These are phyloP conservation scores for Chaetogeoica ovagalla DNA, from an alignment of 2,888 invertebrate genomes.

Conservation along the genomic window DNA sequence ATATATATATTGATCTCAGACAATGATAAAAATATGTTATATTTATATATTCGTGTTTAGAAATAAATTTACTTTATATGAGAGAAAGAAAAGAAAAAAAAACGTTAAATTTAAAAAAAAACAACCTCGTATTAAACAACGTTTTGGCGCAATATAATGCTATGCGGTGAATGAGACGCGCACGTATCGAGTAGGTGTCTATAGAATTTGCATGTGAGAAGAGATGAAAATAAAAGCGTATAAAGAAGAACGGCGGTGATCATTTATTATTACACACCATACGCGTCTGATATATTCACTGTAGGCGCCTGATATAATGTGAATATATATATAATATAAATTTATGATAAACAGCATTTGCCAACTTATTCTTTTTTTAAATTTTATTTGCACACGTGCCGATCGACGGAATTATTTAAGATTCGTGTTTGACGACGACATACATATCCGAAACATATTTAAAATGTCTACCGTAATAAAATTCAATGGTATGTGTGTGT, in stretches of 20 bases:
- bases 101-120: constrained; percentile 3
- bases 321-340: too few relatives aligned
- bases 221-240: neutral
- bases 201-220: constrained; percentile 2
- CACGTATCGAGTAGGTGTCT: constrained; percentile 26
- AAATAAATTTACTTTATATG: neutral
- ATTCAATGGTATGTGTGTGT: too few relatives aligned
- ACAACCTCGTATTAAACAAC: neutral
- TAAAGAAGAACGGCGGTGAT: neutral
- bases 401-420: too few relatives aligned
- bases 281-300: too few relatives aligned
- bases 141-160: neutral
- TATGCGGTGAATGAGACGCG: neutral
- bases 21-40: constrained; percentile 31
- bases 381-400: too few relatives aligned
- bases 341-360: too few relatives aligned
- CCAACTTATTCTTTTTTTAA: too few relatives aligned
- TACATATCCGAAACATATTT: too few relatives aligned
- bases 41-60: neutral
- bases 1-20: constrained; percentile 43
- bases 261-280: neutral
- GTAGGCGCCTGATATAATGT: too few relatives aligned
- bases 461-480: too few relatives aligned
- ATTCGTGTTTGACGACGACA: too few relatives aligned
- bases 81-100: neutral